Conservation (phyloP, 2,797 vertebrate species). For the Petrocephalus sullivani region DNA sequence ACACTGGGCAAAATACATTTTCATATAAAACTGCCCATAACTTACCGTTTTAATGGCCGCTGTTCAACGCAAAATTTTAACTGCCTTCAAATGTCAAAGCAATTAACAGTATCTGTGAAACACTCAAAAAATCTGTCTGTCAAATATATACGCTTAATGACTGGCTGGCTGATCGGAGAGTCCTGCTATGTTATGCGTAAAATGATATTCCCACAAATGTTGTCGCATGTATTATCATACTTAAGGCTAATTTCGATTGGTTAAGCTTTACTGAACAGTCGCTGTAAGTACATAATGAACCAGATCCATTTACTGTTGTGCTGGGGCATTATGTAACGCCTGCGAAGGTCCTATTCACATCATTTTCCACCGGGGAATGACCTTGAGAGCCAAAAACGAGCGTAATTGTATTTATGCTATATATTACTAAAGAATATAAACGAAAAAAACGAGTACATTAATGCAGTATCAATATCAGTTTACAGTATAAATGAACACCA, state of each 20-base stretch:
- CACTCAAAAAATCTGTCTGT: background rate
- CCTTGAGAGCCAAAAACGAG: slow-evolving; percentile 54
- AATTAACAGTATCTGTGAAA: background rate
- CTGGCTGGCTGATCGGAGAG: background rate
- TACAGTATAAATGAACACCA: background rate
- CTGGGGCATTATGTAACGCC: slow-evolving; percentile 50
- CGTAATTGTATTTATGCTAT: background rate
- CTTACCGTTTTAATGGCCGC: background rate
- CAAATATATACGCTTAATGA: background rate
- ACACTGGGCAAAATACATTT: background rate
- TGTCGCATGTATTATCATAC: background rate
- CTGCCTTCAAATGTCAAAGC: background rate
- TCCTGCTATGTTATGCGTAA: background rate
- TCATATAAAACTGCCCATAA: background rate
- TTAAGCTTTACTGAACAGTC: slow-evolving; percentile 6
- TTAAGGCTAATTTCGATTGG: background rate
- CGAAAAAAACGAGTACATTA: background rate
- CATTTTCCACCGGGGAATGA: slow-evolving; percentile 55
- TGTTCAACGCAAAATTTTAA: background rate
- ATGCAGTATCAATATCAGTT: background rate
- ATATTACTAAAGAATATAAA: background rate
- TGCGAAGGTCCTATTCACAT: slow-evolving; percentile 43
- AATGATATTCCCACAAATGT: background rate
- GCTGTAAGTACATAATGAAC: slow-evolving; percentile 2
- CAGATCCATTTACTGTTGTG: background rate